A percentile compares a stretch with the other conserved stretches of the same genome.
phyloP scores from a whole-genome alignment of 2,888 invertebrate genomes.

The Calameuta filiformis region DNA sequence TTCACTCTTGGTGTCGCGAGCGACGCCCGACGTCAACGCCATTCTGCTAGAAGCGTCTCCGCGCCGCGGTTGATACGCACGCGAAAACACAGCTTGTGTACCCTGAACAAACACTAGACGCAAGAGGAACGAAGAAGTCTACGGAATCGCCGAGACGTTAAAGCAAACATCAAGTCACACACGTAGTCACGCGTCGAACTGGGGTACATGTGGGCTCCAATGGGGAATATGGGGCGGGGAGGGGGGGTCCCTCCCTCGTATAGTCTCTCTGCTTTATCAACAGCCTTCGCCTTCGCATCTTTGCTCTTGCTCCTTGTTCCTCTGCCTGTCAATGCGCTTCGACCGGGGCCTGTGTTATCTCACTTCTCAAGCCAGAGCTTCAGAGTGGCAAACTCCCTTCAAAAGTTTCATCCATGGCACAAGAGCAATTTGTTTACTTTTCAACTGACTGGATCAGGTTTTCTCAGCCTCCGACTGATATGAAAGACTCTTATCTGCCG shows the following conservation, averaged over 20 bases:
- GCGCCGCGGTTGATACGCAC: constrained; percentile 44
- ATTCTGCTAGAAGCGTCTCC: constrained; percentile 17
- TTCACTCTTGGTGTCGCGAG: constrained; percentile 13
- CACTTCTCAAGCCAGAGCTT: too few relatives aligned
- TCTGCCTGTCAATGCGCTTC: too few relatives aligned
- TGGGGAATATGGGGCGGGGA: too few relatives aligned
- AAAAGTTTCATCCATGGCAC: too few relatives aligned
- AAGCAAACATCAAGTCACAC: constrained; percentile 61
- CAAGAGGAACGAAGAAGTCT: constrained; percentile 30
- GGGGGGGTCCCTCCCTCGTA: too few relatives aligned
- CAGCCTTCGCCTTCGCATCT: background rate
- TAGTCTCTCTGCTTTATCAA: too few relatives aligned
- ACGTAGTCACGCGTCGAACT: constrained; percentile 47
- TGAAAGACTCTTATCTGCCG: too few relatives aligned
- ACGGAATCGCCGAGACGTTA: constrained; percentile 59
- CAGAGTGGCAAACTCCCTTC: too few relatives aligned
- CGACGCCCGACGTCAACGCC: background rate
- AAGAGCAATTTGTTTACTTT: too few relatives aligned
- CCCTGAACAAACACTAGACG: constrained; percentile 54
- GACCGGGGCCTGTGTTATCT: too few relatives aligned
- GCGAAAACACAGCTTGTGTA: constrained; percentile 62
- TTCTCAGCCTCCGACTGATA: too few relatives aligned
- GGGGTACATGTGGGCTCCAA: background rate
- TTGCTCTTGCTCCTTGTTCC: background rate
- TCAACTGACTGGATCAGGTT: too few relatives aligned